Conservation (phyloP, 1,140 invertebrate genomes). For the Cyrtorhinus lividipennis region DNA sequence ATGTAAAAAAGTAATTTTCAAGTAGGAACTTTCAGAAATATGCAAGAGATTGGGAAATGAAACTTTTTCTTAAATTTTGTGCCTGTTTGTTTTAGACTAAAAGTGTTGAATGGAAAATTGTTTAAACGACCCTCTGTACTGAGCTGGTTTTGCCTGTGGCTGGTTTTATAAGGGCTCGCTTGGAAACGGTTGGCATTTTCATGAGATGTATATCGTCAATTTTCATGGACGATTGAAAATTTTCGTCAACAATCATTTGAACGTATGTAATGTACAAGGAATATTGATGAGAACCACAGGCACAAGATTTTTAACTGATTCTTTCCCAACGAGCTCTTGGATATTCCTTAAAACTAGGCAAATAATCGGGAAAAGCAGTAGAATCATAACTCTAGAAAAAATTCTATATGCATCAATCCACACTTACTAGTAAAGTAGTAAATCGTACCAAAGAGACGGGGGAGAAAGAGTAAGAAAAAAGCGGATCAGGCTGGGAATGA, state of each 20-base stretch:
- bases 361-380: too few species aligned
- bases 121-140: not conserved
- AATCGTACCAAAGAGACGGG: too few species aligned
- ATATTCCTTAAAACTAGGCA: slow-evolving; percentile 3
- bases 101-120: not conserved
- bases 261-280: not conserved
- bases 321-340: slow-evolving; percentile 2
- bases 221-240: not conserved
- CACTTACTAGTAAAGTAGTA: too few species aligned
- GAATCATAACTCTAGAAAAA: too few species aligned
- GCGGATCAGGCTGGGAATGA: too few species aligned
- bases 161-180: not conserved
- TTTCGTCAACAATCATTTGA: not conserved
- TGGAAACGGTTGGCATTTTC: not conserved
- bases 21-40: too few species aligned
- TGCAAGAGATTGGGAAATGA: not conserved
- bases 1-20: too few species aligned
- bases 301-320: not conserved
- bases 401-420: too few species aligned
- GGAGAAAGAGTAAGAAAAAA: too few species aligned
- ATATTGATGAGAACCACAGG: not conserved
- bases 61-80: slow-evolving; percentile 24
- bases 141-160: not conserved
- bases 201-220: too few species aligned
- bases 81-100: slow-evolving; percentile 23